These are phyloP conservation scores for Leucophenga montana DNA, from an alignment of 2,888 invertebrate genomes.

Conservation along the genomic window DNA sequence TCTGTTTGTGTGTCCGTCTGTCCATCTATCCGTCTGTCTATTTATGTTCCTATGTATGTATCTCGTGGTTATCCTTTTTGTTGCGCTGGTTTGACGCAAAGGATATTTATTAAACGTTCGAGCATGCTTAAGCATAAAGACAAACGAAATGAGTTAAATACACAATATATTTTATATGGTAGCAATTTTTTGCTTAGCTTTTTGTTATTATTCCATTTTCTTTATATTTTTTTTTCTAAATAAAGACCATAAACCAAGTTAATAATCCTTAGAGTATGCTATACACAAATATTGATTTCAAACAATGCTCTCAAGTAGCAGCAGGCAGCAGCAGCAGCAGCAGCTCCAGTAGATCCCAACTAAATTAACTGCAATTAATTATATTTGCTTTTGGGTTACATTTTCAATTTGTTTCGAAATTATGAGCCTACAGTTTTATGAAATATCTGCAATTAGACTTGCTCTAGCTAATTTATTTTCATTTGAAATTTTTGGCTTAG, in stretches of 20 bases:
- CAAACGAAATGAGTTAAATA: conserved; percentile 12
- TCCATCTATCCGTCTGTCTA: not conserved
- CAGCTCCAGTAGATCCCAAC: conserved; percentile 18
- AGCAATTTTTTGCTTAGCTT: not conserved
- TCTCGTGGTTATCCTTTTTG: too few species aligned
- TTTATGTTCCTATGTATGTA: too few species aligned
- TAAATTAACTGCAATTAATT: conserved; percentile 60
- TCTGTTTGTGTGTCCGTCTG: not conserved
- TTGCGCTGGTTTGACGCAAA: not conserved
- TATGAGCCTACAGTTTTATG: not conserved
- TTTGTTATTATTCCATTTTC: not conserved
- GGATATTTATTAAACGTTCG: conserved; percentile 52
- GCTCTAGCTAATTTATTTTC: conserved; percentile 21
- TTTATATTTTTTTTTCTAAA: not conserved
- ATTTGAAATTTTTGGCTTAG: not conserved
- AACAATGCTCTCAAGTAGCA: too few species aligned
- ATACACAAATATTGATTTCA: conserved; percentile 8
- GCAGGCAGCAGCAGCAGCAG: not conserved
- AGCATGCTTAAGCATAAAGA: conserved; percentile 63
- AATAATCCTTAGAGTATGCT: not conserved
- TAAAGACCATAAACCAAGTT: not conserved
- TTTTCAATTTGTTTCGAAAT: conserved; percentile 21
- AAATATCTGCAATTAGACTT: conserved; percentile 13
- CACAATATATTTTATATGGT: not conserved
- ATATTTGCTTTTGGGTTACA: conserved; percentile 33